Conservation (phyloP, 92 coral and sea anemone genomes). For the Anthopleura xanthogrammica region DNA sequence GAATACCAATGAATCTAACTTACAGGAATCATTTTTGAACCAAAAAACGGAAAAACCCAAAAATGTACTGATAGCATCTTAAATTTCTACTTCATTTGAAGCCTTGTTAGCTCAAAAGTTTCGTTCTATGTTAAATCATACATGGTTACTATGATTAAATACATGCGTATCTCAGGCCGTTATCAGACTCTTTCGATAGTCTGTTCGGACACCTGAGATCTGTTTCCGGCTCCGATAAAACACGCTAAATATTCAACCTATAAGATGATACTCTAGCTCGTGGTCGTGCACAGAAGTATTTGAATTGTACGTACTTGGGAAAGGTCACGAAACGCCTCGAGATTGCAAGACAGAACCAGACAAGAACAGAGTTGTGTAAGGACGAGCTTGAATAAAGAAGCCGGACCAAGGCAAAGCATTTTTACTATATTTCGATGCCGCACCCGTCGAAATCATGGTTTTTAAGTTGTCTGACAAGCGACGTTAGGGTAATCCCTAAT, state of each 20-base stretch:
- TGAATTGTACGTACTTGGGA: background rate
- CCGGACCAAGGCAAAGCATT: conserved; percentile 1
- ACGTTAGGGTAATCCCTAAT: background rate
- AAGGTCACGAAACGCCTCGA: background rate
- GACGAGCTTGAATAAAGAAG: background rate
- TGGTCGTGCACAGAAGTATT: background rate
- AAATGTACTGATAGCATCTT: background rate
- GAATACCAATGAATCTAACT: background rate
- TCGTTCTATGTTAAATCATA: background rate
- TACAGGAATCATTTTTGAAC: background rate
- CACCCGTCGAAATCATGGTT: conserved; percentile 1
- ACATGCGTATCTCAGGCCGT: background rate
- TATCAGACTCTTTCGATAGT: background rate
- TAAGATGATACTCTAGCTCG: background rate
- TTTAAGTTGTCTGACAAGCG: background rate
- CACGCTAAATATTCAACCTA: background rate
- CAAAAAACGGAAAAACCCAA: background rate
- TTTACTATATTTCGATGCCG: background rate
- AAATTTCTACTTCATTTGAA: background rate
- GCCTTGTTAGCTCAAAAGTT: background rate
- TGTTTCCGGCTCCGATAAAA: conserved; percentile 3
- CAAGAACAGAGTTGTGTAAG: background rate
- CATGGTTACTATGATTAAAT: too few relatives aligned
- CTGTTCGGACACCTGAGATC: background rate
- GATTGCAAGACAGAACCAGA: background rate